These are phyloP conservation scores for Pristiophorus japonicus DNA, from an alignment of 2,113 vertebrate genomes.

Conservation along the genomic window DNA sequence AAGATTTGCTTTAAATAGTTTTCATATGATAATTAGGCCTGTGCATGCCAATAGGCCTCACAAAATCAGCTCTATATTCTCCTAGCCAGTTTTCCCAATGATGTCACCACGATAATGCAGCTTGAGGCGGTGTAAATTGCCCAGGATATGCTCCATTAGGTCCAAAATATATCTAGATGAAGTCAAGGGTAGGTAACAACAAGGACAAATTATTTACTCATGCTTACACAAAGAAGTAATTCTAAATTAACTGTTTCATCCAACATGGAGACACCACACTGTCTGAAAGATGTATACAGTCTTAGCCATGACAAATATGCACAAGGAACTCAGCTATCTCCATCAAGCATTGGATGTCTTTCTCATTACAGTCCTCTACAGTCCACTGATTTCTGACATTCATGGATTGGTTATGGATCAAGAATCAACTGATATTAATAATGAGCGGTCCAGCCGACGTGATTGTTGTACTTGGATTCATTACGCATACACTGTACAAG, in stretches of 20 bases:
- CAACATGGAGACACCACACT: neutral
- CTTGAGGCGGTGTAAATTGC: neutral
- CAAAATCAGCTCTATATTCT: neutral
- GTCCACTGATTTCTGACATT: conserved; percentile 3
- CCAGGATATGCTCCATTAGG: neutral
- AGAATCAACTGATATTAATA: neutral
- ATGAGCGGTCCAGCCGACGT: neutral
- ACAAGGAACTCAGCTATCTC: neutral
- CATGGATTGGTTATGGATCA: neutral
- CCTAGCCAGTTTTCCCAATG: neutral
- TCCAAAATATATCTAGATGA: neutral
- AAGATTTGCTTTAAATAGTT: neutral
- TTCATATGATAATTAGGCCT: neutral
- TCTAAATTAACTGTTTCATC: neutral
- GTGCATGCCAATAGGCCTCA: neutral
- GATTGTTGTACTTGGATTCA: neutral
- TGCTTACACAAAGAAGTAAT: neutral
- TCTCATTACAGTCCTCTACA: neutral
- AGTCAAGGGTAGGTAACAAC: neutral
- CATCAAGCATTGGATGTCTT: neutral
- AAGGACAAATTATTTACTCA: neutral
- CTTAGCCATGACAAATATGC: neutral
- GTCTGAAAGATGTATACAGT: neutral
- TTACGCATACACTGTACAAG: neutral
- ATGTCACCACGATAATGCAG: neutral